Conservation (phyloP, 2,888 invertebrate species). For the Acronicta aceris region DNA sequence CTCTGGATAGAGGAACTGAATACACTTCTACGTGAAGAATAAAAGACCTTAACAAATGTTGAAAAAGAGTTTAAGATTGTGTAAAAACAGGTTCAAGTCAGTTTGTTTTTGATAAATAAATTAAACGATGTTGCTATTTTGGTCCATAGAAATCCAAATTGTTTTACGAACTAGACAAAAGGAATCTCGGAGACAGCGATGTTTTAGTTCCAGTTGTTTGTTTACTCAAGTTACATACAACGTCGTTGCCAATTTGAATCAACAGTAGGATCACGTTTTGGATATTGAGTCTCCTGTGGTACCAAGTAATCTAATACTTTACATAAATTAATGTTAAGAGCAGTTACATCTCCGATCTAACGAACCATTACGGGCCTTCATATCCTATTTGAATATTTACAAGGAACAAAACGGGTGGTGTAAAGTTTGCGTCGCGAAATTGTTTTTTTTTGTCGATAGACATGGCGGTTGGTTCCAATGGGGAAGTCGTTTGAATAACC, state of each 20-base stretch:
- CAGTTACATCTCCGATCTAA: slow-evolving; percentile 77
- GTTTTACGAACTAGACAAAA: neutral
- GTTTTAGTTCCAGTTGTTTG: slow-evolving; percentile 38
- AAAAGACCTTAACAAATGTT: neutral
- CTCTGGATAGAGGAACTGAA: neutral
- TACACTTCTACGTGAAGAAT: neutral
- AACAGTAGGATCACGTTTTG: slow-evolving; percentile 82
- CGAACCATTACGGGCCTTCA: slow-evolving; percentile 82
- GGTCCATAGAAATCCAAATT: neutral
- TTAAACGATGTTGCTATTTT: neutral
- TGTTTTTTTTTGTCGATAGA: slow-evolving; percentile 67
- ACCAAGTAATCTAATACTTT: slow-evolving; percentile 81
- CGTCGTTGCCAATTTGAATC: slow-evolving; percentile 75
- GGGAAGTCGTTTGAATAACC: slow-evolving; percentile 67
- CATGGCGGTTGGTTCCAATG: slow-evolving; percentile 52
- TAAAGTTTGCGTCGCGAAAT: slow-evolving; percentile 65
- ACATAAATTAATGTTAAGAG: slow-evolving; percentile 79
- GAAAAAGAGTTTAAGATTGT: neutral
- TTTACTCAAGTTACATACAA: slow-evolving; percentile 57
- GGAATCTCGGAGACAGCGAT: slow-evolving; percentile 3
- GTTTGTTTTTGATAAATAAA: neutral
- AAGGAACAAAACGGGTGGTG: slow-evolving; percentile 74
- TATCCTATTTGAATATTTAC: slow-evolving; percentile 81
- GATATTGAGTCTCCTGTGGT: slow-evolving; percentile 69
- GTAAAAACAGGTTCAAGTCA: neutral